phyloP scores from a whole-genome alignment of 2,888 invertebrate species.

The Mongoloraphidia duomilia region DNA sequence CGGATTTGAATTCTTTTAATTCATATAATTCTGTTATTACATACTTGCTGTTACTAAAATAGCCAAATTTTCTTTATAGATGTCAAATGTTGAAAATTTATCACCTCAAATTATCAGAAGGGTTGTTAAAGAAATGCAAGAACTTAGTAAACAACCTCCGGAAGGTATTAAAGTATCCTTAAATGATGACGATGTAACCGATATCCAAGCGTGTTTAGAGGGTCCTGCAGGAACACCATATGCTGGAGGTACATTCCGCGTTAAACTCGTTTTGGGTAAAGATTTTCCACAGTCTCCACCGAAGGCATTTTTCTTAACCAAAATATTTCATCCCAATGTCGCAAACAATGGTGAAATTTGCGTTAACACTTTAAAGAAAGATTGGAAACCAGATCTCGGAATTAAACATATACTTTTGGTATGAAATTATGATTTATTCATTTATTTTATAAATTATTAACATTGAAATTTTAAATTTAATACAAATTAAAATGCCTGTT shows the following conservation, averaged over 20 bases:
- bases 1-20: too few relatives aligned
- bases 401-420: slow-evolving; percentile 86
- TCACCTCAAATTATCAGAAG: slow-evolving; percentile 83
- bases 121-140: slow-evolving; percentile 78
- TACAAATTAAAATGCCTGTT: neutral
- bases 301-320: slow-evolving; percentile 84
- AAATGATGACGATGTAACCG: slow-evolving; percentile 87
- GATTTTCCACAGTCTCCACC: slow-evolving; percentile 88
- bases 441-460: neutral
- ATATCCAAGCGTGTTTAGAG: slow-evolving; percentile 82
- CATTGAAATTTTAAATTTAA: neutral
- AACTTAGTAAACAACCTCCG: slow-evolving; percentile 66
- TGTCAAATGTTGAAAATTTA: slow-evolving; percentile 88
- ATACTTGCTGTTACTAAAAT: neutral
- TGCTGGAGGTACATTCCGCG: slow-evolving; percentile 73
- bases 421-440: slow-evolving; percentile 20
- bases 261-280: slow-evolving; percentile 79
- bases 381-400: slow-evolving; percentile 92
- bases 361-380: slow-evolving; percentile 89
- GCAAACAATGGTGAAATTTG: slow-evolving; percentile 89
- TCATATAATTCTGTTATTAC: too few relatives aligned
- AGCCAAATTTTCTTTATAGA: slow-evolving; percentile 31
- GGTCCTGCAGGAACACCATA: slow-evolving; percentile 81
- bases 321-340: slow-evolving; percentile 96
- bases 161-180: slow-evolving; percentile 83